phyloP scores from a whole-genome alignment of 2,113 vertebrate species.

The Tympanuchus pallidicinctus region DNA sequence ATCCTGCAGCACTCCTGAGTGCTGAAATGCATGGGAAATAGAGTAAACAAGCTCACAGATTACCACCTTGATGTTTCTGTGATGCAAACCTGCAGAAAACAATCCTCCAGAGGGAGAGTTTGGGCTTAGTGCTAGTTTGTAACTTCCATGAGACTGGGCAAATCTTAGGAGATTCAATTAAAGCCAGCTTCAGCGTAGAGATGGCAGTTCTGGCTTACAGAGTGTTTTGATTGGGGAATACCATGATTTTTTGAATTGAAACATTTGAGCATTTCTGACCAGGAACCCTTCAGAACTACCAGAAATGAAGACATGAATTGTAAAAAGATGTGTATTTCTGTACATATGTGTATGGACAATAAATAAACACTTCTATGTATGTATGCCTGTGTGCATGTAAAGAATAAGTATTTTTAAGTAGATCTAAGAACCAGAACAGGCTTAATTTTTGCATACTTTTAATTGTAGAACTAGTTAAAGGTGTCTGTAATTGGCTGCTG shows the following conservation, averaged over 20 bases:
- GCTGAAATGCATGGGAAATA: background rate
- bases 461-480: background rate
- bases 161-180: background rate
- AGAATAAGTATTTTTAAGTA: background rate
- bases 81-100: background rate
- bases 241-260: background rate
- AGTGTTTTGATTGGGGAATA: background rate
- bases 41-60: background rate
- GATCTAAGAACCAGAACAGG: background rate
- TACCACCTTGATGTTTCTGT: background rate
- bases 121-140: background rate
- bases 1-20: rapidly evolving
- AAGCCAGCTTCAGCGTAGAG: background rate
- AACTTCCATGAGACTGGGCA: background rate
- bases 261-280: background rate
- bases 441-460: background rate
- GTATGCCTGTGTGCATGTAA: background rate
- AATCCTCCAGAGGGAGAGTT: background rate
- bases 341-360: background rate
- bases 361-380: background rate
- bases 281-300: background rate
- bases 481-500: background rate
- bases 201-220: background rate
- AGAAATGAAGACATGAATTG: background rate
- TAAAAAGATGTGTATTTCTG: background rate